Evolutionary conservation across 2,888 invertebrate species (phyloP), one percentile per base, ranked within the genome.

Genomic region (Lasioglossum marginatum): DNA sequence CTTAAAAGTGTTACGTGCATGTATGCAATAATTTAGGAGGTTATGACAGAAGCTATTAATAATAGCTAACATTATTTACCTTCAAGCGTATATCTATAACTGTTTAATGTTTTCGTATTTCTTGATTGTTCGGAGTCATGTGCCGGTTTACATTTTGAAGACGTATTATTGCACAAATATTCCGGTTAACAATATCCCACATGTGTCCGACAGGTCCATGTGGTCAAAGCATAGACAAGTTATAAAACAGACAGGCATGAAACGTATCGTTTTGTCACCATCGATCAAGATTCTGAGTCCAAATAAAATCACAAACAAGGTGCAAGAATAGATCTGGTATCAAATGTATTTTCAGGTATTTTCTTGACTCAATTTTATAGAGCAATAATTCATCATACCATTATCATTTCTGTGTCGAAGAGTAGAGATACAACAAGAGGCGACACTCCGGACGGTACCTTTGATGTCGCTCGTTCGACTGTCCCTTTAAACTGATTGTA

Each of bases 71-170:
- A n/a, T 0, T 74, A 81, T 77, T 82, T 72, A 89, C 89, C 60
- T 85, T 81, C n/a, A 34, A 0, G 76, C n/a, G 34, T 77, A 71
- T 34, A 45, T 19, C 27, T 79, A n/a, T 34, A 23, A 16, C 27
- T 60, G 37, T 68, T 27, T 43, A 68, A 66, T 72, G 8, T 12
- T 5, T 76, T 60, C n/a, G 68, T 66, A 66, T 4, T 57, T 75
- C 73, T 19, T 74, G 16, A 63, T 14, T 31, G 77, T 43, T 63
- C 10, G 0, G 1, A 63, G 5, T 73, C 8, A 16, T 48, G 19
- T 19, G 40, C 52, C 27, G 1, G 23, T 81, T 90, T 88, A 79
- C 81, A 83, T 81, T 68, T 83, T 82, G 63, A 14, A 81, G 1
- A 8, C 8, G 78, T 85, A 79, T 66, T 85, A 83, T 80, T 71